Evolutionary conservation across 2,888 invertebrate species (phyloP), one percentile per base, ranked within the genome.

Genomic region (Aricia artaxerxes): DNA sequence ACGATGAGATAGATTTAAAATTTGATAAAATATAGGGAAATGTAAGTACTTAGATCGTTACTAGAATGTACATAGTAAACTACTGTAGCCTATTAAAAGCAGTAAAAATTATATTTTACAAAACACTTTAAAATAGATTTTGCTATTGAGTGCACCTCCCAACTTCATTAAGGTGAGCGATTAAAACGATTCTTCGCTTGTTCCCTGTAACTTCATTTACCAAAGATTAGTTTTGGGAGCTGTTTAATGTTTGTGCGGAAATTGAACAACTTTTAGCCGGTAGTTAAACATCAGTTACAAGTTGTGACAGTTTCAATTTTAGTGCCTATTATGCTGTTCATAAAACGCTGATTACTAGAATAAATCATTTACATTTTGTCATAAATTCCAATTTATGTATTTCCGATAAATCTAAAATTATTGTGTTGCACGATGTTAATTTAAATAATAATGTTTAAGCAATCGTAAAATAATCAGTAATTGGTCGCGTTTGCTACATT

Each of bases 401-500:
- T 38, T 16, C 69, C 13, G 69, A 69, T 69, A 69, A 69, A 69
- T 69, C 69, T 69, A 69, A 69, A 69, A 69, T 69, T 38, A 16
- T 69, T 69, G 69, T 64, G 64, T 69, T 35, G 69, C 69, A 13
- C 35, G 31, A 35, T 57, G 57, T 57, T 16, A 57, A 57, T 57
- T 69, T 69, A 35, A 16, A 69, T 69, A 35, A 35, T 7, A 11
- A 69, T 69, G 69, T 35, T 69, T 35, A 38, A 69, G 69, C 69
- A 69, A 38, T 13, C 35, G 35, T 40, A 75, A 75, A n/a, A 75
- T 73, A 16, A 44, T 40, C 24, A 73, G 6, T 64, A 64, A 64
- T 24, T 64, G 85, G 86, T 69, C 11, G 31, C 4, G 7, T 69
- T 11, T 69, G 11, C 31, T 69, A 69, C 4, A 69, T 9, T 31